Conservation (phyloP, 2,113 vertebrate genomes). For the Laticauda colubrina region DNA sequence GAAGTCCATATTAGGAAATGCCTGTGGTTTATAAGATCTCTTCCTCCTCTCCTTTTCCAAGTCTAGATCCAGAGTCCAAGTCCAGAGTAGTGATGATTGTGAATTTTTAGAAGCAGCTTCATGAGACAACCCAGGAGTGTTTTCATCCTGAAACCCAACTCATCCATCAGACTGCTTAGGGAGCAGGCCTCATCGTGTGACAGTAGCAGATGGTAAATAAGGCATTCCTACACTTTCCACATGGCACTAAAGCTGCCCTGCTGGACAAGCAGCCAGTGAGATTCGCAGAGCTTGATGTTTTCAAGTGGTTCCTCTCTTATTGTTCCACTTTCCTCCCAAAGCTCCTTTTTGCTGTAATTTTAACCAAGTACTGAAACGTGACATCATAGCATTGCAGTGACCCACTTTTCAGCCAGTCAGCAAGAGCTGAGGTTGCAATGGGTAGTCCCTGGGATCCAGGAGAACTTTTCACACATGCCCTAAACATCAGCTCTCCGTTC, state of each 20-base stretch:
- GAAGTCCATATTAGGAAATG: not conserved
- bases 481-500: conserved; percentile 38
- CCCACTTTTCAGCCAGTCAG: conserved; percentile 42
- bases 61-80: not conserved
- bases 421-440: not conserved
- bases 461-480: conserved; percentile 30
- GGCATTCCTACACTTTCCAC: not conserved
- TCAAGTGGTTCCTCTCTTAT: not conserved
- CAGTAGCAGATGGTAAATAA: not conserved
- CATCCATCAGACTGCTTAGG: not conserved
- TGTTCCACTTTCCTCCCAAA: conserved; percentile 23
- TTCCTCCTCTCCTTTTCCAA: not conserved
- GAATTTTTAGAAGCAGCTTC: not conserved
- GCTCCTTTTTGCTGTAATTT: conserved; percentile 15
- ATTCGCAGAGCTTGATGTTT: not conserved
- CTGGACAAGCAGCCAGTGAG: not conserved
- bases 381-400: conserved; percentile 28
- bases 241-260: not conserved
- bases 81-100: not conserved
- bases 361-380: conserved; percentile 22
- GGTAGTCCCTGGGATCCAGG: conserved; percentile 22
- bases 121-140: not conserved
- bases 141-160: not conserved
- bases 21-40: not conserved
- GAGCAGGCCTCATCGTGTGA: not conserved